These are phyloP conservation scores for Pristionchus pacificus DNA, from an alignment of 1,140 invertebrate genomes.

Conservation along the genomic window DNA sequence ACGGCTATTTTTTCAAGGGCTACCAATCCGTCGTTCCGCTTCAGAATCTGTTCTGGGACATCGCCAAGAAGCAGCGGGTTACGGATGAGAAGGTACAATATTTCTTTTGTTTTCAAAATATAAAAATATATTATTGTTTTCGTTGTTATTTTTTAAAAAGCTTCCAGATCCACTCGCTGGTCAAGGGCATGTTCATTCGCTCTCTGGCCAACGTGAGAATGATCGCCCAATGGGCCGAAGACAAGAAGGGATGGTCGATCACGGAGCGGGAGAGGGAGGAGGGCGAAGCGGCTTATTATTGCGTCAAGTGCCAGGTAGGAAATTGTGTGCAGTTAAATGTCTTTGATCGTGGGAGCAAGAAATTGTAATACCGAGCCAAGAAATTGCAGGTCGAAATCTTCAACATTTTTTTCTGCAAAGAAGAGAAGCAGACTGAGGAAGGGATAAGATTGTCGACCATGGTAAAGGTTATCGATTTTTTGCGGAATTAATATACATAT, in stretches of 20 bases:
- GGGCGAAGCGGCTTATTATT: constrained; percentile 95
- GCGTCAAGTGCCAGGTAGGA: constrained; percentile 87
- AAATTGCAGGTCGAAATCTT: constrained; percentile 86
- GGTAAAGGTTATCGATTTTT: too few relatives aligned
- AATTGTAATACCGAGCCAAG: too few relatives aligned
- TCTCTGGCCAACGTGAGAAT: constrained; percentile 70
- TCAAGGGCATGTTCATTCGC: constrained; percentile 77
- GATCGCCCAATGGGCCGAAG: constrained; percentile 79
- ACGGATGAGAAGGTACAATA: constrained; percentile 72
- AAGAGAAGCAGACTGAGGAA: constrained; percentile 91
- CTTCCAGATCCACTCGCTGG: constrained; percentile 70
- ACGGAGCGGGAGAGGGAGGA: constrained; percentile 89
- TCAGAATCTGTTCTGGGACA: constrained; percentile 95
- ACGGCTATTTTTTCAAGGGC: constrained; percentile 60
- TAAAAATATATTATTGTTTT: not conserved
- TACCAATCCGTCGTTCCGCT: constrained; percentile 98
- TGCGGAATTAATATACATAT: too few relatives aligned
- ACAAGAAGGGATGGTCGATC: constrained; percentile 78
- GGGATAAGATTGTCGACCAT: too few relatives aligned
- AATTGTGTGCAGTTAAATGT: not conserved
- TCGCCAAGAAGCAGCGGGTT: constrained; percentile 92
- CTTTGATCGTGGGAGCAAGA: constrained; percentile 6
- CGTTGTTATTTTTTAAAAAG: not conserved
- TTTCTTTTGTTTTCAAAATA: not conserved
- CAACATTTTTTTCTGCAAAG: constrained; percentile 91